Evolutionary conservation across 2,113 vertebrate genomes (phyloP).

Genomic region (Petroica traversi): DNA sequence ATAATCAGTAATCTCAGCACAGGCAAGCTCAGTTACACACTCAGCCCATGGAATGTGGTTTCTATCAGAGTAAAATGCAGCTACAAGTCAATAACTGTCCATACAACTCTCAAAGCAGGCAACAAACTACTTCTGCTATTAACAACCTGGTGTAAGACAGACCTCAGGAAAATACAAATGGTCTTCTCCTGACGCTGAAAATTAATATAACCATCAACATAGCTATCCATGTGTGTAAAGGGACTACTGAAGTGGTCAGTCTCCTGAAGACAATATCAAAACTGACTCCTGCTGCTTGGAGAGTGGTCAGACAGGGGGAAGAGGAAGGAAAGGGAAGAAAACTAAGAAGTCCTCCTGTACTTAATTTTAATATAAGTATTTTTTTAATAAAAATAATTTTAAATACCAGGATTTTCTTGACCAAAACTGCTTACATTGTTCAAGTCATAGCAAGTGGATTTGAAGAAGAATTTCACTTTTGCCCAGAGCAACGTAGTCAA

Average conservation of each 20-base stretch:
- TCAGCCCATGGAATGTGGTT: neutral
- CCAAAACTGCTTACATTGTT: neutral
- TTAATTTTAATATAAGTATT: neutral
- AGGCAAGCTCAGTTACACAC: neutral
- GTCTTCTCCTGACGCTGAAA: neutral
- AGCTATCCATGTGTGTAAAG: neutral
- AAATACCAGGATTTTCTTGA: neutral
- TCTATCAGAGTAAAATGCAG: neutral
- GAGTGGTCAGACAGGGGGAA: neutral
- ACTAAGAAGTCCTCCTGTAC: neutral
- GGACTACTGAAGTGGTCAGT: neutral
- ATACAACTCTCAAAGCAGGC: neutral
- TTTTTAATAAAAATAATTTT: neutral
- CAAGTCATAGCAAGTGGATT: neutral
- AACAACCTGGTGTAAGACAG: neutral
- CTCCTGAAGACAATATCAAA: neutral
- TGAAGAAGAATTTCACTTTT: neutral
- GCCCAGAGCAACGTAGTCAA: neutral
- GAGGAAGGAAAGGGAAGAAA: neutral
- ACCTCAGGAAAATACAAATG: neutral
- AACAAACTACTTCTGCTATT: neutral
- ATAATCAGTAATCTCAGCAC: neutral
- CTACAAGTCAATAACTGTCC: fast-evolving
- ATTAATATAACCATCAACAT: neutral
- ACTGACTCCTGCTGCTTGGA: neutral